Conservation (phyloP, 2,888 invertebrate species). For the Cremastinae sp. region DNA sequence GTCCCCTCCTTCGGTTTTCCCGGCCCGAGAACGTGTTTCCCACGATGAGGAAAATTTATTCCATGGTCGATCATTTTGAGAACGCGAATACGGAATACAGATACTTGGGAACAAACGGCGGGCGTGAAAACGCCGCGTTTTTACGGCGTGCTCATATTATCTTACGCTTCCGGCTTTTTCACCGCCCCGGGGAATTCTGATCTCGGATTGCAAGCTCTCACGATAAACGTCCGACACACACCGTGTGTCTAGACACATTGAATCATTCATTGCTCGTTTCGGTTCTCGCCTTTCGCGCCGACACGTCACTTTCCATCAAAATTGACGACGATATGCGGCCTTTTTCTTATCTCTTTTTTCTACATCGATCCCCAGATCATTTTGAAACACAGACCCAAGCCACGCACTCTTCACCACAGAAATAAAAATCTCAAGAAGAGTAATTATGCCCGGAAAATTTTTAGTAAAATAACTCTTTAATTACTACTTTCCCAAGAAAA, state of each 20-base stretch:
- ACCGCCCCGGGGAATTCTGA: background rate
- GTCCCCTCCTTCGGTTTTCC: background rate
- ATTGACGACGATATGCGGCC: no score
- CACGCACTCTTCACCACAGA: no score
- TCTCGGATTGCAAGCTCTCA: background rate
- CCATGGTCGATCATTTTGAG: conserved; percentile 48
- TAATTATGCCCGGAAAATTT: background rate
- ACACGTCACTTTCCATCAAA: no score
- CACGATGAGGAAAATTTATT: conserved; percentile 44
- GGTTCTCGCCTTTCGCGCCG: no score
- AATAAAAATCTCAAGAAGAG: background rate
- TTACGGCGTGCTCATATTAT: no score
- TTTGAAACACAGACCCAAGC: no score
- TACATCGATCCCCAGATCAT: no score
- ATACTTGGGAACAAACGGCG: conserved; percentile 1
- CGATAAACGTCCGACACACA: background rate
- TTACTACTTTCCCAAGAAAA: no score
- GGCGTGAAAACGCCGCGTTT: background rate
- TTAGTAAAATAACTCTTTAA: no score
- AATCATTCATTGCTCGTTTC: conserved; percentile 20
- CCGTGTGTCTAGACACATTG: conserved; percentile 1
- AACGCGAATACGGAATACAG: conserved; percentile 51
- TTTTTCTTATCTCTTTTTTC: no score
- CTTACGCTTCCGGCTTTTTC: background rate
- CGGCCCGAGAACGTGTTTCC: background rate